Conservation (phyloP, 2,797 vertebrate genomes). For the Choloepus didactylus region DNA sequence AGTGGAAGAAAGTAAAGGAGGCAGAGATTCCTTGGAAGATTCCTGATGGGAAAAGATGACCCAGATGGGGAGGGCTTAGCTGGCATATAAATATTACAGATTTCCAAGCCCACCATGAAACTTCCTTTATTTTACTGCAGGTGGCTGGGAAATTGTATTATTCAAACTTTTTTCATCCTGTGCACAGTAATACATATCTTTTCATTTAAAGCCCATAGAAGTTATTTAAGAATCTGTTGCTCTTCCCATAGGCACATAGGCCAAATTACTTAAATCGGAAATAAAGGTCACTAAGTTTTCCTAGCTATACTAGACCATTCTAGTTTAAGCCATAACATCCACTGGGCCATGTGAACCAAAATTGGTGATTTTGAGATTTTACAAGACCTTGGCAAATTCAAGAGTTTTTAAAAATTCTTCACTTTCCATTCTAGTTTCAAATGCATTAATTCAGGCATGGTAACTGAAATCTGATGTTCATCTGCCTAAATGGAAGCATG, state of each 20-base stretch:
- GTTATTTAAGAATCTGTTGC: neutral
- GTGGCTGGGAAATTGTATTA: neutral
- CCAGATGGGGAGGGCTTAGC: neutral
- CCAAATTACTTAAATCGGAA: neutral
- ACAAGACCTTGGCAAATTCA: neutral
- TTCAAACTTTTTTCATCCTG: rapidly evolving
- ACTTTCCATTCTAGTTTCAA: neutral
- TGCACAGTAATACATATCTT: neutral
- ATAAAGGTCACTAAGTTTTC: neutral
- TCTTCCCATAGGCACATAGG: neutral
- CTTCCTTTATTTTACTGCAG: neutral
- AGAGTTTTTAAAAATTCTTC: neutral
- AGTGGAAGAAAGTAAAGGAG: neutral
- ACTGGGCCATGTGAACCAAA: neutral
- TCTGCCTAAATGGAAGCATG: neutral
- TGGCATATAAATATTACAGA: rapidly evolving
- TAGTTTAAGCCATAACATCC: neutral
- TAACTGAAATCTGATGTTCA: neutral
- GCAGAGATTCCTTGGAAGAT: neutral
- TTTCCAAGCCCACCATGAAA: neutral
- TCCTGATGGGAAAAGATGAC: neutral
- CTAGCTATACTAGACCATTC: neutral
- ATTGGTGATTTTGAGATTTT: neutral
- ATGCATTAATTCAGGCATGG: neutral
- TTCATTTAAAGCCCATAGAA: neutral